phyloP scores from a whole-genome alignment of 2,113 vertebrate genomes.

The Empidonax traillii region DNA sequence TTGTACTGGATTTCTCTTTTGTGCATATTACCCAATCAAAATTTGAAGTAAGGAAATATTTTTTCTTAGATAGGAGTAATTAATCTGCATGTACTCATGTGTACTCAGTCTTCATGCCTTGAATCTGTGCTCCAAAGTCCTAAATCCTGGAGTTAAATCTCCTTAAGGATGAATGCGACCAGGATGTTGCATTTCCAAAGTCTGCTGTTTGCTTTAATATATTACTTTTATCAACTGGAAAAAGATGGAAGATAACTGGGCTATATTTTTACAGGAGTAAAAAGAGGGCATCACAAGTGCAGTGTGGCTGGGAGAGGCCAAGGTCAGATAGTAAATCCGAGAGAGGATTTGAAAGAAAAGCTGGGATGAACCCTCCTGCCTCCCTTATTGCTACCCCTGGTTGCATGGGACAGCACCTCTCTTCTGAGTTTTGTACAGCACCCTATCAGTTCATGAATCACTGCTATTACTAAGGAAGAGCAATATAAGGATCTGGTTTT shows the following conservation, averaged over 20 bases:
- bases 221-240: background rate
- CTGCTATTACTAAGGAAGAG: background rate
- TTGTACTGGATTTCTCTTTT: background rate
- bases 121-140: background rate
- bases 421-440: background rate
- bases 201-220: background rate
- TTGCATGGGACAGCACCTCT: background rate
- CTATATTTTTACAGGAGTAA: background rate
- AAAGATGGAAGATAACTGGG: background rate
- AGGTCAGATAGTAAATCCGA: background rate
- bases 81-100: background rate
- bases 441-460: background rate
- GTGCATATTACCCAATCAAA: background rate
- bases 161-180: background rate
- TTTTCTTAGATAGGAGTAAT: background rate
- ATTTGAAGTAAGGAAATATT: background rate
- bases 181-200: background rate
- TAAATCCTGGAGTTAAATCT: background rate
- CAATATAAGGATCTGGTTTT: background rate
- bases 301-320: background rate
- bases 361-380: background rate
- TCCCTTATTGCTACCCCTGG: background rate
- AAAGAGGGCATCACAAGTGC: background rate
- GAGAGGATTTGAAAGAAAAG: background rate
- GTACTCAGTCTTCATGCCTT: background rate